Percentiles rank a stretch among this genome's conserved stretches.
Evolutionary conservation across 2,797 vertebrate species (phyloP).

Genomic region (Sebastes flavidus): DNA sequence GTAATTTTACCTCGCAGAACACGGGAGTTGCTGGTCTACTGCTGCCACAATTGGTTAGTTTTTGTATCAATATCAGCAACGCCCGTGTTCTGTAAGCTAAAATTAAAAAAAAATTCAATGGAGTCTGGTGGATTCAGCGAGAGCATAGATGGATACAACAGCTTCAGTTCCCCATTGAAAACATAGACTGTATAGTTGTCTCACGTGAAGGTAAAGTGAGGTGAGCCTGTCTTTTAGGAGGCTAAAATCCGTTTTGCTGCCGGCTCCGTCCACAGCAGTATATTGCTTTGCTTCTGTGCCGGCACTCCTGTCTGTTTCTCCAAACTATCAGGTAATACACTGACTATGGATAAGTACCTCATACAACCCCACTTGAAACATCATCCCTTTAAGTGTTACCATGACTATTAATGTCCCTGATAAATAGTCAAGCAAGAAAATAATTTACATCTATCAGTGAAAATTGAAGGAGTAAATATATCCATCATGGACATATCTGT

Average conservation of each 20-base stretch:
- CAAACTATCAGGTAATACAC: too few species aligned
- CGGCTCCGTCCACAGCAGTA: too few species aligned
- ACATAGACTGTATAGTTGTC: too few species aligned
- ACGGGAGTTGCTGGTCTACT: not conserved
- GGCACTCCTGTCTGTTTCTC: too few species aligned
- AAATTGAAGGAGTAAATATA: not conserved
- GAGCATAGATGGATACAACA: not conserved
- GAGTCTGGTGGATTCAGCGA: not conserved
- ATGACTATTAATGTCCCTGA: not conserved
- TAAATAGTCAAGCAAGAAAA: not conserved
- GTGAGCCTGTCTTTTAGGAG: too few species aligned
- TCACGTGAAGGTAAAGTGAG: too few species aligned
- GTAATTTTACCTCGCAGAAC: not conserved
- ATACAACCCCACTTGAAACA: not conserved
- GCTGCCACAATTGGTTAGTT: too few species aligned
- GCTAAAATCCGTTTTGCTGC: too few species aligned
- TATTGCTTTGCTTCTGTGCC: fast-evolving
- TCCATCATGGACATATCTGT: not conserved
- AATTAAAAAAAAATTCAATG: not conserved
- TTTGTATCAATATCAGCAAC: too few species aligned
- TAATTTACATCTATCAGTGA: not conserved
- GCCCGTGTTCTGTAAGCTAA: fast-evolving
- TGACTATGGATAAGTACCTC: too few species aligned
- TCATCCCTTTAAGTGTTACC: not conserved
- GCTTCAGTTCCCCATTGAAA: too few species aligned